Percentiles rank a stretch among this genome's conserved stretches.
Evolutionary conservation across 2,888 invertebrate species (phyloP).

Genomic region (Blastobasis adustella): DNA sequence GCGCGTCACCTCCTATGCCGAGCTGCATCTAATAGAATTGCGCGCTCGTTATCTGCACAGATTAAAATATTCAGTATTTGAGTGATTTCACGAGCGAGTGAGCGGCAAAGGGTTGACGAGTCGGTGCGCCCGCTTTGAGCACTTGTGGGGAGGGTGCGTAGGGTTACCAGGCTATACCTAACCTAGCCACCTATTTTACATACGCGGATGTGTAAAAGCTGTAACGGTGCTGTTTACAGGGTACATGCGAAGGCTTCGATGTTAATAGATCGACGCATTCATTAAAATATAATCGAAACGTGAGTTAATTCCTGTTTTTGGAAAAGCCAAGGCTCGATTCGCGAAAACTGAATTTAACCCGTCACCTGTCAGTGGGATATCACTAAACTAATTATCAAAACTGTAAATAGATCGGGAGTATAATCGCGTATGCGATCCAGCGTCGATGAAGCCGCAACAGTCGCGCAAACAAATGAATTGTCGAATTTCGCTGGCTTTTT

Average conservation of each 20-base stretch:
- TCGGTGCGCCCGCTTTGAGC: conserved; percentile 70
- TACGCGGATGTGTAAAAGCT: conserved; percentile 37
- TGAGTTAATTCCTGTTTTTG: too few relatives aligned
- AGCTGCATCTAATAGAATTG: conserved; percentile 74
- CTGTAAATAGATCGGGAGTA: conserved; percentile 33
- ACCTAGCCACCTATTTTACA: conserved; percentile 51
- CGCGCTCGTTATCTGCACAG: conserved; percentile 74
- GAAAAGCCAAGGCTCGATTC: too few relatives aligned
- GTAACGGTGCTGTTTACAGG: conserved; percentile 31
- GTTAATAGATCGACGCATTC: conserved; percentile 9
- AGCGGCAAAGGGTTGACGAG: conserved; percentile 74
- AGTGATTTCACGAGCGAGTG: conserved; percentile 75
- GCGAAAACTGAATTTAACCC: too few relatives aligned
- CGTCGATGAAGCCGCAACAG: conserved; percentile 49
- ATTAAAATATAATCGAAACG: not conserved
- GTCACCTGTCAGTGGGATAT: too few relatives aligned
- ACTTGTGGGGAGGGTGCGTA: conserved; percentile 58
- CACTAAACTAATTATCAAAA: conserved; percentile 34
- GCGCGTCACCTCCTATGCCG: conserved; percentile 27
- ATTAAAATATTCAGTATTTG: conserved; percentile 76
- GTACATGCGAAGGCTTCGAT: conserved; percentile 11
- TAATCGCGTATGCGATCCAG: conserved; percentile 37
- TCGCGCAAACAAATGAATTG: conserved; percentile 64
- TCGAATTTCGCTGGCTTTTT: conserved; percentile 62
- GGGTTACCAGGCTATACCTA: conserved; percentile 28